Conservation (phyloP, 2,797 vertebrate genomes). For the Protonibea diacanthus region DNA sequence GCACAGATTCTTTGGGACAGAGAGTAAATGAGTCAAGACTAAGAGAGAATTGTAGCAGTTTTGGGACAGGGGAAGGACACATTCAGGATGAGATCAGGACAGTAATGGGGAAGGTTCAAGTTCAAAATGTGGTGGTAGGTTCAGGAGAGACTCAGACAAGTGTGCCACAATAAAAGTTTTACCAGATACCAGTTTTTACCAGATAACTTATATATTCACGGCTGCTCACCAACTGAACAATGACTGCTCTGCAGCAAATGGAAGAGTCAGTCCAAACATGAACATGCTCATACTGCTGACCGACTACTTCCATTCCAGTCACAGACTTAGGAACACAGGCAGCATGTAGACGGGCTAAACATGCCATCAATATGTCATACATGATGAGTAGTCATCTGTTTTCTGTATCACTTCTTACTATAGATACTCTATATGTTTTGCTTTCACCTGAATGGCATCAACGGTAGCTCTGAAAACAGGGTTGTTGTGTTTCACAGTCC, state of each 20-base stretch:
- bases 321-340: too few species aligned
- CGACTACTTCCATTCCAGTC: background rate
- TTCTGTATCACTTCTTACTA: background rate
- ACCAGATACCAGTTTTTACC: background rate
- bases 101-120: background rate
- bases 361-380: background rate
- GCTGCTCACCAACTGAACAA: background rate
- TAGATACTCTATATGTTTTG: background rate
- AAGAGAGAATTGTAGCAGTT: background rate
- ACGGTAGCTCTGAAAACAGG: slow-evolving; percentile 93
- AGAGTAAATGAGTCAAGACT: background rate
- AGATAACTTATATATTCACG: background rate
- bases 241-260: background rate
- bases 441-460: slow-evolving; percentile 89
- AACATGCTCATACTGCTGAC: background rate
- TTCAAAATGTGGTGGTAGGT: too few species aligned
- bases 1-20: too few species aligned
- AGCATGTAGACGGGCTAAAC: background rate
- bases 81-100: background rate
- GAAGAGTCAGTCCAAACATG: background rate
- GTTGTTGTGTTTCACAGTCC: slow-evolving; percentile 94
- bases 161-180: background rate
- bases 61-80: background rate
- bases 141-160: background rate
- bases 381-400: background rate